Conservation (phyloP, 2,888 invertebrate genomes). For the Pseudococcus jackbeardsleyi region DNA sequence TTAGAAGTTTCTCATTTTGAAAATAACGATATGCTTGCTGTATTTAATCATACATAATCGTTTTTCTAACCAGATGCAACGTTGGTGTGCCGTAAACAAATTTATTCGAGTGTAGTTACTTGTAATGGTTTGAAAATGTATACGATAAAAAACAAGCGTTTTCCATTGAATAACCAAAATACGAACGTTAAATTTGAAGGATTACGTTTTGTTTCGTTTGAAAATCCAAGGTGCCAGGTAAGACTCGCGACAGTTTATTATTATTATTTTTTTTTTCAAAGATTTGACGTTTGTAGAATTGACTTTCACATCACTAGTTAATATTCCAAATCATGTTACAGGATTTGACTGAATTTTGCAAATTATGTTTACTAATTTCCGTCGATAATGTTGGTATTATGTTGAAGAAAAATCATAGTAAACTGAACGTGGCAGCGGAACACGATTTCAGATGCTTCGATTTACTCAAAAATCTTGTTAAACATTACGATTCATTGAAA, state of each 20-base stretch:
- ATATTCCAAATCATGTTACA: background rate
- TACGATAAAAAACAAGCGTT: background rate
- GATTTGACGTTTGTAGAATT: too few species aligned
- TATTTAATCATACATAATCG: too few species aligned
- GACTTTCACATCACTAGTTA: too few species aligned
- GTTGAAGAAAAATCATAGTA: background rate
- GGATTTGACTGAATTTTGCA: constrained; percentile 23
- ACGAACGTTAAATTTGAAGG: background rate
- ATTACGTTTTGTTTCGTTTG: constrained; percentile 31
- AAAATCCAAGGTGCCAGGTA: constrained; percentile 56
- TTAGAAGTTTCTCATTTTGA: too few species aligned
- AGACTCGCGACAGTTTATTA: too few species aligned
- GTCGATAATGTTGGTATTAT: background rate
- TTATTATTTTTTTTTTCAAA: too few species aligned
- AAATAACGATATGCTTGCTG: too few species aligned
- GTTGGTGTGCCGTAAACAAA: background rate
- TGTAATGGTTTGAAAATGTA: background rate
- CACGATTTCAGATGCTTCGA: background rate
- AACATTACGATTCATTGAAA: background rate
- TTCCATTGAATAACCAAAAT: background rate
- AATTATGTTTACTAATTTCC: constrained; percentile 41
- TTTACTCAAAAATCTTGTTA: background rate
- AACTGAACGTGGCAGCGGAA: background rate
- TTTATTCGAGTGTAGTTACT: background rate
- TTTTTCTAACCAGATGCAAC: background rate